These are phyloP conservation scores for Argyresthia albistria DNA, from an alignment of 2,888 invertebrate species.

Conservation along the genomic window DNA sequence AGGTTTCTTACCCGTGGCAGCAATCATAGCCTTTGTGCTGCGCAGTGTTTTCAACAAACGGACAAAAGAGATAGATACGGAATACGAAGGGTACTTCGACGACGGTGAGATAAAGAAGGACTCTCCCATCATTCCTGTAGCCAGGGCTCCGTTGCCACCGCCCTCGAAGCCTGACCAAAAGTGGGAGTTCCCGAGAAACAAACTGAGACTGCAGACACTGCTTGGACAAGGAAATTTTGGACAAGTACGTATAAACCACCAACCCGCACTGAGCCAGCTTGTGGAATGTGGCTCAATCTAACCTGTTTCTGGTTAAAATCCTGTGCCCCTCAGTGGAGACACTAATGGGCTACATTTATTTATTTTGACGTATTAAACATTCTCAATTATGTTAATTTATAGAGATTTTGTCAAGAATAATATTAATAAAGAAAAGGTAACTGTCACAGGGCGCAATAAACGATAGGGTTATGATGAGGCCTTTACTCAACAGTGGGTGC, in stretches of 20 bases:
- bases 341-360: no score
- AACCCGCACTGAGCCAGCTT: no score
- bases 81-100: slow-evolving; percentile 75
- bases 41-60: slow-evolving; percentile 69
- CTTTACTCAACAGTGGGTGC: no score
- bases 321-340: no score
- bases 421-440: no score
- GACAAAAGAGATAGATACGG: slow-evolving; percentile 68
- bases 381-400: no score
- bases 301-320: no score
- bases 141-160: slow-evolving; percentile 67
- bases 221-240: slow-evolving; percentile 91
- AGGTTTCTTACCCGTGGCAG: slow-evolving; percentile 72
- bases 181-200: slow-evolving; percentile 85
- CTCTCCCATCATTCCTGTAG: slow-evolving; percentile 65
- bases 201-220: slow-evolving; percentile 82
- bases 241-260: slow-evolving; percentile 57
- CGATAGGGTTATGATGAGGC: no score
- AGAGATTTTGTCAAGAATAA: no score
- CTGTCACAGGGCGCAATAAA: no score
- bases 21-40: slow-evolving; percentile 70
- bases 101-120: slow-evolving; percentile 69
- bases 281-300: no score
- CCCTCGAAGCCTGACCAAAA: slow-evolving; percentile 71
- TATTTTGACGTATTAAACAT: no score